Evolutionary conservation across 2,888 invertebrate species (phyloP).

Genomic region (Sphecodes monilicornis): DNA sequence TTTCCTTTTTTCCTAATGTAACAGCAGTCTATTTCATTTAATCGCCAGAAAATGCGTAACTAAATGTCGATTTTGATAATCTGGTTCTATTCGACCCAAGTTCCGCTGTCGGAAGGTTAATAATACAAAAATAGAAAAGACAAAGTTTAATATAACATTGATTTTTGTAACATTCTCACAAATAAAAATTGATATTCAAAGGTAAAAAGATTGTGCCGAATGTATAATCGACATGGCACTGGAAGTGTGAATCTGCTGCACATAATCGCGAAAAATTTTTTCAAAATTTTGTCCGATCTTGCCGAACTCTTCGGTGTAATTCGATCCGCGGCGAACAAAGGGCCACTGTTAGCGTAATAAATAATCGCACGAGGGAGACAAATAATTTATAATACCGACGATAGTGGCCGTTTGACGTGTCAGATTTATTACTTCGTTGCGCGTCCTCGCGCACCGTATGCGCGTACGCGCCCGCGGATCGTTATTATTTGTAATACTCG

Average conservation of each 20-base stretch:
- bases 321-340: not conserved
- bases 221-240: not conserved
- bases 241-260: not conserved
- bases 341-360: conserved; percentile 39
- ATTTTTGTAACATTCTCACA: too few relatives aligned
- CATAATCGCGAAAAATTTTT: not conserved
- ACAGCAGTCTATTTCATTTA: too few relatives aligned
- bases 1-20: too few relatives aligned
- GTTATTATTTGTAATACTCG: conserved; percentile 67
- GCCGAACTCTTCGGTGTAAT: conserved; percentile 4
- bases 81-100: too few relatives aligned
- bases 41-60: too few relatives aligned
- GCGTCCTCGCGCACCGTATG: conserved; percentile 50
- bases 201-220: too few relatives aligned
- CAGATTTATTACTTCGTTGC: conserved; percentile 64
- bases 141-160: too few relatives aligned
- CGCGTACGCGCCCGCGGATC: conserved; percentile 51
- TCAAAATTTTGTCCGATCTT: not conserved
- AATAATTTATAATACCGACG: conserved; percentile 54
- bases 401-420: conserved; percentile 63
- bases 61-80: too few relatives aligned
- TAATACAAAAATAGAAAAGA: too few relatives aligned
- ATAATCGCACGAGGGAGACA: conserved; percentile 35
- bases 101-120: too few relatives aligned
- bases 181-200: not conserved